Evolutionary conservation across 1,140 invertebrate genomes (phyloP).

Genomic region (Anoplophora glabripennis): DNA sequence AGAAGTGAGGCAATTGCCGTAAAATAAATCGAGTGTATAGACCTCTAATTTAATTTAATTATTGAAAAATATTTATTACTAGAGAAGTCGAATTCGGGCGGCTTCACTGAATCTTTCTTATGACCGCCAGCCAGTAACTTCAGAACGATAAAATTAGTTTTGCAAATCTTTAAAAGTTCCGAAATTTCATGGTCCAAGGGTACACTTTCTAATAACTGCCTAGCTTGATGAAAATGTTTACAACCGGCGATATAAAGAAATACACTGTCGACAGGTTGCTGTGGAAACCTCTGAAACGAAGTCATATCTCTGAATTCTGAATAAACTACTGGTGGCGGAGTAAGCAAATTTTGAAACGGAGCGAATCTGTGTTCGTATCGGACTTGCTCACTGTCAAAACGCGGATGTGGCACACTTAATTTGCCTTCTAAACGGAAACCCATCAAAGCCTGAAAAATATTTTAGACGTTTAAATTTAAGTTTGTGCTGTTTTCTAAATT

Average conservation of each 20-base stretch:
- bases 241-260: conserved; percentile 77
- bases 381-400: conserved; percentile 92
- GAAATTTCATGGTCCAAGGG: conserved; percentile 78
- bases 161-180: conserved; percentile 77
- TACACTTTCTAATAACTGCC: conserved; percentile 78
- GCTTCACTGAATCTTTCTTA: conserved; percentile 76
- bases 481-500: background rate
- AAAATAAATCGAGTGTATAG: too few species aligned
- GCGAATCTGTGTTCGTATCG: conserved; percentile 92
- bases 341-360: conserved; percentile 81
- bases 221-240: conserved; percentile 89
- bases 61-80: conserved; percentile 87
- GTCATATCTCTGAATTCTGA: conserved; percentile 53
- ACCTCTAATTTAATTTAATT: conserved; percentile 64
- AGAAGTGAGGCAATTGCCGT: too few species aligned
- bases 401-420: conserved; percentile 72
- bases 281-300: conserved; percentile 53
- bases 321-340: conserved; percentile 75
- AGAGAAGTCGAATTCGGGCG: conserved; percentile 89
- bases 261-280: conserved; percentile 47
- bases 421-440: conserved; percentile 70
- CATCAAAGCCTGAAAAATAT: conserved; percentile 61
- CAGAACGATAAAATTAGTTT: conserved; percentile 93
- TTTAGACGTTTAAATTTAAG: background rate
- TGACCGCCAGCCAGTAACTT: conserved; percentile 88